These are phyloP conservation scores for Rhinolophus sinicus DNA, from an alignment of 2,113 vertebrate genomes.

Conservation along the genomic window DNA sequence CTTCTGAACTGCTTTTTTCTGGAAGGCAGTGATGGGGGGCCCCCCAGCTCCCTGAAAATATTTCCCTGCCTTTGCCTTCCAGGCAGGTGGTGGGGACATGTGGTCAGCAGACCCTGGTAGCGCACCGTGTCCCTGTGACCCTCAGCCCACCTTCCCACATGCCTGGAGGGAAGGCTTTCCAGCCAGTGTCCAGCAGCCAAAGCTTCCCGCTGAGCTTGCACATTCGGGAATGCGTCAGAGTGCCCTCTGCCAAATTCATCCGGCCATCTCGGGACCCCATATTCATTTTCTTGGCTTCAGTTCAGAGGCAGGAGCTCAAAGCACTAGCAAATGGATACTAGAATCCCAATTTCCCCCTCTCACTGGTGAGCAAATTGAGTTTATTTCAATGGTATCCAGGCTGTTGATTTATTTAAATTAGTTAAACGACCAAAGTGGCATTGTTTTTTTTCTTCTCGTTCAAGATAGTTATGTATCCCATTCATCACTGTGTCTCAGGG, in stretches of 20 bases:
- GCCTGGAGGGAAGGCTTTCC: not conserved
- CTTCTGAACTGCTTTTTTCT: not conserved
- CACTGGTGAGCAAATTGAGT: slow-evolving; percentile 64
- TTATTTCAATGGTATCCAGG: slow-evolving; percentile 70
- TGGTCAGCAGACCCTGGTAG: rapidly evolving
- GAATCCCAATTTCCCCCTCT: slow-evolving; percentile 18
- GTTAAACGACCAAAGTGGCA: slow-evolving; percentile 63
- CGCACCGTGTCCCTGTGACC: rapidly evolving
- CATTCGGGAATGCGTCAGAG: not conserved
- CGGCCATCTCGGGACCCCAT: not conserved
- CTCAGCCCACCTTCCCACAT: rapidly evolving
- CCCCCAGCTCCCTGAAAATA: not conserved
- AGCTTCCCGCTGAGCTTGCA: not conserved
- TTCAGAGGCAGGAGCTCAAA: not conserved
- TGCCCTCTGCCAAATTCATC: not conserved
- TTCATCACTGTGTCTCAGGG: slow-evolving; percentile 51
- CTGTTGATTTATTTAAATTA: slow-evolving; percentile 74
- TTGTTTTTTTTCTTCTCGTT: slow-evolving; percentile 66
- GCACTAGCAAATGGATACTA: slow-evolving; percentile 37
- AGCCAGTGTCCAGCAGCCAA: rapidly evolving
- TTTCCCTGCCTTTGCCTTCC: too few relatives aligned
- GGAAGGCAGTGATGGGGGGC: not conserved
- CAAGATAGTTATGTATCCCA: slow-evolving; percentile 21
- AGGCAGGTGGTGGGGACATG: not conserved
- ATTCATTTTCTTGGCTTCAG: slow-evolving; percentile 51